Percentiles rank a stretch among this genome's conserved stretches.
phyloP scores from a whole-genome alignment of 2,113 vertebrate species.

The Hippocampus zosterae region DNA sequence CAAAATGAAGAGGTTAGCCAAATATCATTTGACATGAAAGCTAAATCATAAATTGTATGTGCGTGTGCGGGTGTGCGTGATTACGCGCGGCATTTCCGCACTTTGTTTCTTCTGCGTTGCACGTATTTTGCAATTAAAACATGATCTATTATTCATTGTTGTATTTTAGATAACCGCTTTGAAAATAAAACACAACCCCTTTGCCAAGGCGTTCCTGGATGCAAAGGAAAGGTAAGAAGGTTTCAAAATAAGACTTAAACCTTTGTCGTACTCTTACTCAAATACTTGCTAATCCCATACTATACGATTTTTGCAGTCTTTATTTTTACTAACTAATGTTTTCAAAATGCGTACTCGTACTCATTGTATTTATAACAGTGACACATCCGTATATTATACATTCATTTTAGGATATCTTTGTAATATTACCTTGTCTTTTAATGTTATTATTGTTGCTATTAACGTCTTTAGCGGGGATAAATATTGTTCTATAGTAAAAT shows the following conservation, averaged over 20 bases:
- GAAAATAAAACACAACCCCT: constrained; percentile 79
- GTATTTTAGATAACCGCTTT: constrained; percentile 69
- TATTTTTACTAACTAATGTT: background rate
- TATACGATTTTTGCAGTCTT: background rate
- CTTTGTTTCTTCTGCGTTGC: background rate
- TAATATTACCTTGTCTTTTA: background rate
- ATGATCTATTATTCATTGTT: constrained; percentile 2
- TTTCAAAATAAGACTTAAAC: background rate
- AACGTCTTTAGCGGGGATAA: background rate
- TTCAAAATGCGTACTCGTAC: background rate
- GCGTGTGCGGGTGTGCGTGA: background rate
- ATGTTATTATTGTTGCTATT: background rate
- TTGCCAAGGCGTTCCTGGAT: constrained; percentile 78
- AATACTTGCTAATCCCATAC: background rate
- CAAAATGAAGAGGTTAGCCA: constrained; percentile 75
- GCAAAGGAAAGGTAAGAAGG: constrained; percentile 74
- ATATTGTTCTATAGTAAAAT: background rate
- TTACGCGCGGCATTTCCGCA: constrained; percentile 11
- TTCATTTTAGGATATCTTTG: background rate
- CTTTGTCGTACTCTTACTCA: no score
- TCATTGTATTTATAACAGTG: background rate
- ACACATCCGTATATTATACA: background rate
- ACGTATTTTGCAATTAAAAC: background rate
- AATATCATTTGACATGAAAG: background rate
- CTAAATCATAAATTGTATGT: background rate